Percentiles rank a stretch among this genome's conserved stretches.
phyloP scores from a whole-genome alignment of 2,888 invertebrate genomes.

The Tipula vernalis region DNA sequence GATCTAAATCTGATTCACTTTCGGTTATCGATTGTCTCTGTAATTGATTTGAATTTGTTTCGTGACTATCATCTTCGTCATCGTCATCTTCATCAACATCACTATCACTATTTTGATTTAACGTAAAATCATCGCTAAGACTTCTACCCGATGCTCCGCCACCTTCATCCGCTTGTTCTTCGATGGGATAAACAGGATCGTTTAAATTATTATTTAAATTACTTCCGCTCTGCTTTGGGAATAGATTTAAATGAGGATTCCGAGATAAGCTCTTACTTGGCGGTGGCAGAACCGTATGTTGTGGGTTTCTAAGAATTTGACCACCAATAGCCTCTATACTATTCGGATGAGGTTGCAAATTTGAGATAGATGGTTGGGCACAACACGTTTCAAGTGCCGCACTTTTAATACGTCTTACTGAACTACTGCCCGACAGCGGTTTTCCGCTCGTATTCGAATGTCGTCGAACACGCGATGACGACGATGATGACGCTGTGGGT shows the following conservation, averaged over 20 bases:
- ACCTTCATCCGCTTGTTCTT: conserved; percentile 66
- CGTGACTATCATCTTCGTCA: conserved; percentile 18
- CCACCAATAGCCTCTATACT: conserved; percentile 63
- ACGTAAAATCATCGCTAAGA: conserved; percentile 44
- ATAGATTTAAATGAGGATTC: conserved; percentile 56
- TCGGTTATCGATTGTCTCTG: conserved; percentile 29
- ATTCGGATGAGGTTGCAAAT: conserved; percentile 68
- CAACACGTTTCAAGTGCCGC: conserved; percentile 59
- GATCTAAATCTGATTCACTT: conserved; percentile 22
- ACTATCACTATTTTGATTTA: conserved; percentile 39
- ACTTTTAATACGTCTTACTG: conserved; percentile 53
- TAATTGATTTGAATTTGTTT: conserved; percentile 34
- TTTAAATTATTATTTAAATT: conserved; percentile 29
- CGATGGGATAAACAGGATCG: conserved; percentile 71
- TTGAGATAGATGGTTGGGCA: conserved; percentile 52
- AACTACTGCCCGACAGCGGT: conserved; percentile 21
- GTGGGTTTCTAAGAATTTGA: conserved; percentile 52
- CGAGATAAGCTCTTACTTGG: conserved; percentile 56
- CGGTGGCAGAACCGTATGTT: conserved; percentile 49
- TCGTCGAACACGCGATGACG: conserved; percentile 23
- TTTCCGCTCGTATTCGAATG: conserved; percentile 37
- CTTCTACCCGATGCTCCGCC: conserved; percentile 41
- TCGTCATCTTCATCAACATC: conserved; percentile 48
- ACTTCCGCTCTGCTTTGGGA: conserved; percentile 38
- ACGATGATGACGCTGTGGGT: conserved; percentile 28